Evolutionary conservation across 92 coral and sea anemone genomes (phyloP).

Genomic region (Zoanthus solanderi): DNA sequence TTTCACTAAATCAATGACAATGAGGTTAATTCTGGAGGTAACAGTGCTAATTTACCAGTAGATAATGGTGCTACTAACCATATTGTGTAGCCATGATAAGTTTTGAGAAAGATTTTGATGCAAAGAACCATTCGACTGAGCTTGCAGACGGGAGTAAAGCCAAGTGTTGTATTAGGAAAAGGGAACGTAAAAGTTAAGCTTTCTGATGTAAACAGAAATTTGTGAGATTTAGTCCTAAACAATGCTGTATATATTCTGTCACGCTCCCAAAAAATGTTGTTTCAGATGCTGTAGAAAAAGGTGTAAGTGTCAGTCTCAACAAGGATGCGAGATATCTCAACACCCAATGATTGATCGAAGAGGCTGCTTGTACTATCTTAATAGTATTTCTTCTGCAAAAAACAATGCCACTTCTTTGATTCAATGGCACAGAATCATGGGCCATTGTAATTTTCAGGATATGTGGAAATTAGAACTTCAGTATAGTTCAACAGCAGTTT

Average conservation of each 20-base stretch:
- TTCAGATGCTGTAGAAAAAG: too few relatives aligned
- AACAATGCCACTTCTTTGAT: too few relatives aligned
- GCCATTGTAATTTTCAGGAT: too few relatives aligned
- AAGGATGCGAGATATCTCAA: too few relatives aligned
- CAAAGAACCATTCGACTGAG: slow-evolving; percentile 48
- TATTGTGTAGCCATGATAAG: slow-evolving; percentile 35
- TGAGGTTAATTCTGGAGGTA: background rate
- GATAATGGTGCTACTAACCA: slow-evolving; percentile 55
- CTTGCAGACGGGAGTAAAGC: slow-evolving; percentile 50
- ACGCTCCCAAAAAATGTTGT: background rate
- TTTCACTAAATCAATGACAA: slow-evolving; percentile 25
- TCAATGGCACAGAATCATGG: too few relatives aligned
- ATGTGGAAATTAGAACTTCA: too few relatives aligned
- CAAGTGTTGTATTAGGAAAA: slow-evolving; percentile 54
- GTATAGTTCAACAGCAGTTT: too few relatives aligned
- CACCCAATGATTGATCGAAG: too few relatives aligned
- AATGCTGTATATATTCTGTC: slow-evolving; percentile 10
- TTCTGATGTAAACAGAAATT: slow-evolving; percentile 45
- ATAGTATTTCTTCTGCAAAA: too few relatives aligned
- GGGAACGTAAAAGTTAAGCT: slow-evolving; percentile 48
- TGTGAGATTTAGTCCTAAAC: slow-evolving; percentile 40
- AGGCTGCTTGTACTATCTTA: too few relatives aligned
- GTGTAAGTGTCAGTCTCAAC: too few relatives aligned
- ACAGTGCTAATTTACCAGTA: slow-evolving; percentile 31
- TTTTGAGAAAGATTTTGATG: slow-evolving; percentile 54